Conservation (phyloP, 2,888 invertebrate species). For the Pheosia gnoma region DNA sequence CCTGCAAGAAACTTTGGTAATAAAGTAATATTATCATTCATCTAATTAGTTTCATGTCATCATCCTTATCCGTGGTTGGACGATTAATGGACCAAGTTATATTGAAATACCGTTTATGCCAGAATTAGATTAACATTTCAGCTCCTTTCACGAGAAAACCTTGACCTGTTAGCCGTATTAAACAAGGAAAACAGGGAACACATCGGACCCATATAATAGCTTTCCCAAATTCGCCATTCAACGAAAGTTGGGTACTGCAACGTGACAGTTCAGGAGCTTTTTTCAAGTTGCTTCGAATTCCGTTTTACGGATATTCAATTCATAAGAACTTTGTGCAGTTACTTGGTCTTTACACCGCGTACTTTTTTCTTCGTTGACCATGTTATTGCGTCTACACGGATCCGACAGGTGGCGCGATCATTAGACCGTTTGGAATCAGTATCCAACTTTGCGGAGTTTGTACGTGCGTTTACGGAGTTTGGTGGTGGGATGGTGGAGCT, state of each 20-base stretch:
- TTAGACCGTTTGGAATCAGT: constrained; percentile 94
- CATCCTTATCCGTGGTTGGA: constrained; percentile 5
- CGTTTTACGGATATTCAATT: constrained; percentile 19
- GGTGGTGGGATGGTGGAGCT: constrained; percentile 99
- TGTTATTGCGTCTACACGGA: constrained; percentile 33
- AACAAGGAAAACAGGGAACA: constrained; percentile 13
- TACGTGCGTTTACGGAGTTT: constrained; percentile 99
- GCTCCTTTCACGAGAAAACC: constrained; percentile 22
- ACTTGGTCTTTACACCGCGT: constrained; percentile 27
- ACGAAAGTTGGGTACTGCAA: constrained; percentile 11
- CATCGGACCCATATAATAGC: constrained; percentile 8
- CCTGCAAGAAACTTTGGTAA: constrained; percentile 3
- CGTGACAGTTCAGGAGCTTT: constrained; percentile 15
- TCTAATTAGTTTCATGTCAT: constrained; percentile 4
- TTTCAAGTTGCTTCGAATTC: constrained; percentile 17
- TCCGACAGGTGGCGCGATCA: constrained; percentile 88
- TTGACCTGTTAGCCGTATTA: constrained; percentile 29
- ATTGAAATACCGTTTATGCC: constrained; percentile 28
- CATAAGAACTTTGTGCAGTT: constrained; percentile 29
- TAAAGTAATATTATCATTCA: background rate
- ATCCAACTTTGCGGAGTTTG: constrained; percentile 97
- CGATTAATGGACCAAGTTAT: constrained; percentile 31
- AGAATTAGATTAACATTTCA: constrained; percentile 31
- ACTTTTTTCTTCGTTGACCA: constrained; percentile 15
- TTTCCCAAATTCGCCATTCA: constrained; percentile 8